Base-by-base conservation (phyloP, 2,888 invertebrate genomes). In the Tenthredo mesomela region DNA sequence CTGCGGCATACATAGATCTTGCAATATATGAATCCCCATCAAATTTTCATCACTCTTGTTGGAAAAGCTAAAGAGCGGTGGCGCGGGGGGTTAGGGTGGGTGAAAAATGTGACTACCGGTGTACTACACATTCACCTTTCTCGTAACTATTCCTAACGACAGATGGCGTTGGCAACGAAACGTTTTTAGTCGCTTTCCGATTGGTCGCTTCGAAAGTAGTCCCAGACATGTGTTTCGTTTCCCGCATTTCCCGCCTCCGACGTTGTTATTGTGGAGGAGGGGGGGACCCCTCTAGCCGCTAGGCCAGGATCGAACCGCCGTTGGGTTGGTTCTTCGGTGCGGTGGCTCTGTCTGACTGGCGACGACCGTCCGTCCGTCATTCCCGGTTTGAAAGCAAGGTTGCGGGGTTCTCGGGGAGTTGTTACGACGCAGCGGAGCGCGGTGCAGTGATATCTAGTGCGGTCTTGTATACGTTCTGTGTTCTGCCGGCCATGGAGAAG, bases 401-500 rank as follows among this genome's bases (percentile, higher is more conserved):
- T 92, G 92, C 89, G 83, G 78, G 86, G 86, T 89, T 90, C 89
- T 90, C 29, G 84, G 85, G 58, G 84, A 90, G 90, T 91, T 89
- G 92, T 90, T 92, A 91, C 92, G 92, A 92, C 92, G 92, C 91
- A 92, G 90, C 90, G 92, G 91, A 92, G 90, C 90, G 90, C 90
- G 89, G 90, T 90, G 89, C 89, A 89, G 86, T 88, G 87, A 87
- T 84, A 85, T 88, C 86, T 87, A 87, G 87, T 87, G 86, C 85
- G 82, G 84, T 85, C 85, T 85, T 85, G 85, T 86, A 84, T 85
- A 86, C 85, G 84, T 82, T 83, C 29, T 85, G 75, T 75, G 86
- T 86, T 88, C 89, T 88, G 88, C 89, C 89, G 90, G 91, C 89
- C 91, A 98, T 98, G 98, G 98, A 98, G 95, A 98, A 98, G 94